Percentiles rank a stretch among this genome's conserved stretches.
phyloP scores from a whole-genome alignment of 2,888 invertebrate genomes.

The Onthophagus sagittarius region DNA sequence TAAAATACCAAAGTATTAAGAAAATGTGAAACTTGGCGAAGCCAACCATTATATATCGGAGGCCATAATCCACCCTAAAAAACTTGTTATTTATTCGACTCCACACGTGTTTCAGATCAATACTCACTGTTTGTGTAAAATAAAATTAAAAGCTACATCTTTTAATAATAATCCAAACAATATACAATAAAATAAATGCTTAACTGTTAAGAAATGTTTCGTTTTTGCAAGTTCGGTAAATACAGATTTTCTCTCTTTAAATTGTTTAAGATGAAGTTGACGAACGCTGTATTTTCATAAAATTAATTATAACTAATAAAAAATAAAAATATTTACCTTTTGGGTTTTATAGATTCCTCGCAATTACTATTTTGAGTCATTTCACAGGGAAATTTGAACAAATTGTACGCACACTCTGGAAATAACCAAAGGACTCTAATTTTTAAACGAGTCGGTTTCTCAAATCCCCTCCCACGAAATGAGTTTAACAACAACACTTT shows the following conservation, averaged over 20 bases:
- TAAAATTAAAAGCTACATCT: slow-evolving; percentile 59
- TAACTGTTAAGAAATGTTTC: slow-evolving; percentile 77
- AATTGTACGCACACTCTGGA: no score
- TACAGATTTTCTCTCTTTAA: slow-evolving; percentile 71
- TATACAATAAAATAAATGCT: slow-evolving; percentile 79
- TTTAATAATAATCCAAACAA: slow-evolving; percentile 43
- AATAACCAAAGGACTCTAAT: no score
- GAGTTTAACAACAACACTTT: no score
- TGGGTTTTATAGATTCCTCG: not conserved
- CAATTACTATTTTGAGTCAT: no score
- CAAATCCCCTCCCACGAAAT: no score
- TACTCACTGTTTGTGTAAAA: slow-evolving; percentile 72
- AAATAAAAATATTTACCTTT: not conserved
- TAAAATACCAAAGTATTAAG: slow-evolving; percentile 19
- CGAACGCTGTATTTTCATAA: not conserved
- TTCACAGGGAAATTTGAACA: no score
- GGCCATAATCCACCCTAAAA: slow-evolving; percentile 54
- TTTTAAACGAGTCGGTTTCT: no score
- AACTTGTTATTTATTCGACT: slow-evolving; percentile 1
- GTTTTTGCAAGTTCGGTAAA: slow-evolving; percentile 74
- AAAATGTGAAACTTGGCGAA: slow-evolving; percentile 60
- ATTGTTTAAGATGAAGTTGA: slow-evolving; percentile 59
- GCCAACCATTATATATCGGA: slow-evolving; percentile 56
- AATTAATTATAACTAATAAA: not conserved
- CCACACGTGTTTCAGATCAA: not conserved